Conservation (phyloP, 2,888 invertebrate genomes). For the Caenorhabditis sp. region DNA sequence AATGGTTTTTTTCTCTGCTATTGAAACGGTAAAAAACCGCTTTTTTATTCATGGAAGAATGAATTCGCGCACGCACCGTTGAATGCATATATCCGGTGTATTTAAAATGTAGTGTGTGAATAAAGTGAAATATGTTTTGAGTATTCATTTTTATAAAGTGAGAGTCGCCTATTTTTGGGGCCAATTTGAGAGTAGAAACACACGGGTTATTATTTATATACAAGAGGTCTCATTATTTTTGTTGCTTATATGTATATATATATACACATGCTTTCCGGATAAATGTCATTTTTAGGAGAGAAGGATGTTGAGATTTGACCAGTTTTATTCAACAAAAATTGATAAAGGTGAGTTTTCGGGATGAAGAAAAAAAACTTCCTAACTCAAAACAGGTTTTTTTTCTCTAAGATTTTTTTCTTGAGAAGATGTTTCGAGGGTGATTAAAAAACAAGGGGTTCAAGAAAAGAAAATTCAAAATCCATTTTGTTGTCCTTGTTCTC, state of each 20-base stretch:
- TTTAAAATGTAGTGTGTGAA: background rate
- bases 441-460: no score
- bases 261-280: background rate
- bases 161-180: background rate
- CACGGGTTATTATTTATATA: background rate
- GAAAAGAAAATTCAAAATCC: no score
- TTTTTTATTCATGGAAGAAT: background rate
- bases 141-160: background rate
- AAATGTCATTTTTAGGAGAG: no score
- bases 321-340: conserved; percentile 29
- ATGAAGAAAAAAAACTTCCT: background rate
- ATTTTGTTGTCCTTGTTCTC: background rate
- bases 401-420: background rate
- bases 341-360: background rate
- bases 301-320: conserved; percentile 16
- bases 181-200: background rate
- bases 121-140: background rate
- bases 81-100: background rate
- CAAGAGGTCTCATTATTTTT: background rate
- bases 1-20: background rate
- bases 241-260: background rate
- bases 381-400: background rate
- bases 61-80: background rate
- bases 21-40: background rate
- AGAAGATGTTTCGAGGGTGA: background rate